Evolutionary conservation across 1,140 invertebrate genomes (phyloP), one percentile per base, ranked within the genome.

Genomic region (Epicauta chinensis): DNA sequence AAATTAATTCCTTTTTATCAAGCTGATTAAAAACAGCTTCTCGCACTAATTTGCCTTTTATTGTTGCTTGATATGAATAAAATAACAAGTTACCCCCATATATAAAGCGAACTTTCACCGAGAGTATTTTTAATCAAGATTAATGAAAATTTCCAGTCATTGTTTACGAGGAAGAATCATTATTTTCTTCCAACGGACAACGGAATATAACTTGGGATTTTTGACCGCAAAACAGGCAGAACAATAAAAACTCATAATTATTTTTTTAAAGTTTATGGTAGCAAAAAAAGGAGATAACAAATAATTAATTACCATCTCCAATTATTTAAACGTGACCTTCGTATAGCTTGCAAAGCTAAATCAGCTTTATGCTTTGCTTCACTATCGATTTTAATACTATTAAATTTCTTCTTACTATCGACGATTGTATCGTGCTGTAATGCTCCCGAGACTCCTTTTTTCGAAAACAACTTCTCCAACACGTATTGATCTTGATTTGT

Each of bases 351-450:
- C 9, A 80, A 57, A 4, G 78, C 75, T 58, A 71, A 65, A 58
- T 73, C 71, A 9, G 76, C 75, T 56, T 65, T 72, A 55, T 63
- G 67, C 40, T 73, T 64, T 32, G 77, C 77, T 64, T 77, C 75
- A 57, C 70, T 54, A 35, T 63, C 55, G 6, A 64, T 71, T 69
- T 73, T 75, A 32, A 79, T 68, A 62, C 64, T 73, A 51, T 73
- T 66, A 41, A 55, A 34, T 23, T 51, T 55, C 58, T 73, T 71
- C 54, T 71, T 71, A 61, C 73, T 71, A 35, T 73, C 72, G 10
- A 78, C 74, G 44, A 80, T 68, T 4, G 76, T 69, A 66, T 80
- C 78, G 63, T 80, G 78, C 49, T 79, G 71, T 38, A 80, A 69
- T 12, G 77, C 77, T 64, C 71, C 77, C 53, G 78, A 76, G 35